Base-by-base conservation (phyloP, 1,140 invertebrate genomes). In the Eriocheir sinensis region DNA sequence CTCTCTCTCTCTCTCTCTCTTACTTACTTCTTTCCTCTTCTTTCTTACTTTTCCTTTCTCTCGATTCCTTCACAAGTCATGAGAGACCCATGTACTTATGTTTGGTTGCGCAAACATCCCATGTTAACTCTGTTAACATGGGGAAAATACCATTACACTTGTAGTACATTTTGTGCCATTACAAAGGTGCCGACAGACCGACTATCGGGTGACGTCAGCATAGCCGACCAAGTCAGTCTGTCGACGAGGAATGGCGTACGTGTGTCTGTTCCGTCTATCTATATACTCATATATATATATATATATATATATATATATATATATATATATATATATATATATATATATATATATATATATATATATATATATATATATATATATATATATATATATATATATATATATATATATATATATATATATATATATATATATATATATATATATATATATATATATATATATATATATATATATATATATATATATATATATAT, bases 1-100 rank as follows among this genome's bases (percentile, higher is more conserved):
- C 34, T 86, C 83, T 86, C 83, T 86, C 83, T 86, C 83, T 72
- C 60, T 72, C 60, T n/a, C n/a, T n/a, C n/a, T n/a, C n/a, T n/a
- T n/a, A n/a, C n/a, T n/a, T n/a, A n/a, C n/a, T n/a, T n/a, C 60
- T 72, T 15, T n/a, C n/a, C n/a, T n/a, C n/a, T n/a, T n/a, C n/a
- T n/a, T n/a, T n/a, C n/a, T n/a, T n/a, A n/a, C n/a, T n/a, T n/a
- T n/a, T n/a, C n/a, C n/a, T n/a, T n/a, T n/a, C n/a, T n/a, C n/a
- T n/a, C n/a, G n/a, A n/a, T n/a, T n/a, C n/a, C n/a, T n/a, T n/a
- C n/a, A n/a, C n/a, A n/a, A n/a, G n/a, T n/a, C n/a, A n/a, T n/a
- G n/a, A n/a, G n/a, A n/a, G n/a, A n/a, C n/a, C n/a, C n/a, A n/a
- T n/a, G n/a, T n/a, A n/a, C n/a, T n/a, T n/a, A n/a, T n/a, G n/a